phyloP scores from a whole-genome alignment of 2,888 invertebrate genomes.

The Brachyptera risi region DNA sequence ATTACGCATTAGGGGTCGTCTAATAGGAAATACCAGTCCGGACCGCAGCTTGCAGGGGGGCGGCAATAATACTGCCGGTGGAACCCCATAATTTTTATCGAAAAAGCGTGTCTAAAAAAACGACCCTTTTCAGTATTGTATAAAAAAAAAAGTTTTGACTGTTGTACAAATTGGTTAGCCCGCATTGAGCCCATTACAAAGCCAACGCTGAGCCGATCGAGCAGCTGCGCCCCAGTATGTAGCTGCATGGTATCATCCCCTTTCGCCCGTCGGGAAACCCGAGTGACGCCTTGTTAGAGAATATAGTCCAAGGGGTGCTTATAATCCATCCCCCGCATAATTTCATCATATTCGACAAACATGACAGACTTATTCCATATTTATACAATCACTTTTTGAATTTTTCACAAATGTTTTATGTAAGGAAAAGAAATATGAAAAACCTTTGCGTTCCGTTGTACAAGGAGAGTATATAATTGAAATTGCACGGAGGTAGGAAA shows the following conservation, averaged over 20 bases:
- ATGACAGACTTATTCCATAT: background rate
- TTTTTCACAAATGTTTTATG: conserved; percentile 1
- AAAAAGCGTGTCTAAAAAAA: conserved; percentile 19
- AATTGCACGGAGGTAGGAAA: background rate
- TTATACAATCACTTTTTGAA: background rate
- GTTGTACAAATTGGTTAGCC: conserved; percentile 19
- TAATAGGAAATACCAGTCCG: background rate
- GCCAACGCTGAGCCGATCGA: background rate
- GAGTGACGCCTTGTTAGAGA: conserved; percentile 27
- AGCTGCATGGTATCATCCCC: background rate
- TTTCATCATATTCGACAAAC: background rate
- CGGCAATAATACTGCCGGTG: background rate
- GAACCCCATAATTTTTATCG: conserved; percentile 16
- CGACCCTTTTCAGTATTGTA: conserved; percentile 18
- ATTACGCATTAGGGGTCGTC: conserved; percentile 5
- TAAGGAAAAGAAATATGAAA: too few relatives aligned
- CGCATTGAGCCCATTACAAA: conserved; percentile 18
- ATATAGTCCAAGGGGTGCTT: conserved; percentile 12
- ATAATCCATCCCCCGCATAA: background rate
- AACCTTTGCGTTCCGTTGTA: too few relatives aligned
- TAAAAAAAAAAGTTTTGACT: conserved; percentile 20
- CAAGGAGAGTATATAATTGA: too few relatives aligned
- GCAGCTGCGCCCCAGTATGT: conserved; percentile 3
- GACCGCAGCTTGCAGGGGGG: background rate
- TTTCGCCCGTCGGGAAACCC: background rate